phyloP scores from a whole-genome alignment of 2,113 vertebrate species.

The Balaeniceps rex region DNA sequence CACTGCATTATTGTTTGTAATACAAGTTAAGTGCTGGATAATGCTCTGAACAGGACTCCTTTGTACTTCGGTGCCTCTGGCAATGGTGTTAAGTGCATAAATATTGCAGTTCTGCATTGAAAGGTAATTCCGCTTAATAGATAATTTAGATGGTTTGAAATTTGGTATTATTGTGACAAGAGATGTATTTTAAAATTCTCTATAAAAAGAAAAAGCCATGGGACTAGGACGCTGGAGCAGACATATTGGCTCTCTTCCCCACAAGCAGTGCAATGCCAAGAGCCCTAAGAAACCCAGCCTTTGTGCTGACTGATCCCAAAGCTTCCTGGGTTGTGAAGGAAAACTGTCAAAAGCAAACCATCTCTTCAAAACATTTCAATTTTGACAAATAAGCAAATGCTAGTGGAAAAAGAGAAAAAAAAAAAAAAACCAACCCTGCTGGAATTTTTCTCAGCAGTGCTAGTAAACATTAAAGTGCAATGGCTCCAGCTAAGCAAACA shows the following conservation, averaged over 20 bases:
- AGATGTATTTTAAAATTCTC: neutral
- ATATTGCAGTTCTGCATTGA: neutral
- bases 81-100: neutral
- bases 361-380: neutral
- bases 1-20: neutral
- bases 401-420: neutral
- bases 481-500: constrained; percentile 8
- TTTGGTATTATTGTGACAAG: neutral
- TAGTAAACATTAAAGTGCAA: neutral
- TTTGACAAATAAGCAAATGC: constrained; percentile 21
- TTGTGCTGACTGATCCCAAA: constrained; percentile 11
- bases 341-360: constrained; percentile 23
- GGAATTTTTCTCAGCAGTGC: neutral
- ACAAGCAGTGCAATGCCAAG: neutral
- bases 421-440: neutral
- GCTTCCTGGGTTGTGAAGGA: neutral
- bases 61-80: neutral
- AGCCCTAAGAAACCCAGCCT: constrained; percentile 7
- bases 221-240: neutral
- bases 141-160: neutral
- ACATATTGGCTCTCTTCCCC: neutral
- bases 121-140: neutral
- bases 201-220: constrained; percentile 34
- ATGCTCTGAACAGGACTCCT: neutral
- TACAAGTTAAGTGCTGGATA: neutral